Evolutionary conservation across 2,113 vertebrate species (phyloP), one percentile per base, ranked within the genome.

Genomic region (Suricata suricatta): DNA sequence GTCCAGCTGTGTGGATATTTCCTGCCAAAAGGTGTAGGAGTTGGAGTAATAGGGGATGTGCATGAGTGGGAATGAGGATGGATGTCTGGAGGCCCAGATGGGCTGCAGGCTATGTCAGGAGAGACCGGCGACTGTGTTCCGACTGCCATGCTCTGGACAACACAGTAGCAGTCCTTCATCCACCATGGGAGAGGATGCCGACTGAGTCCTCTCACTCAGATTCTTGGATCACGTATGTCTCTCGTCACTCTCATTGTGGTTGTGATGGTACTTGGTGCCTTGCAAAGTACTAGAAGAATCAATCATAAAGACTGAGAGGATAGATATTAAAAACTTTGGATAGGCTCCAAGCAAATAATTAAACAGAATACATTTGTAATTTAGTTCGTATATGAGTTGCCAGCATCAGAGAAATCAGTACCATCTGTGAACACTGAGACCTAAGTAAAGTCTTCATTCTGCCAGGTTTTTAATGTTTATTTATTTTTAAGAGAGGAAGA

Each of bases 1-100:
- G 80, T 97, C 95, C 97, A 98, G 97, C 96, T 98, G 97, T 97
- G 96, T 90, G 71, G 38, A 14, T 96, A 87, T 96, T 96, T 96
- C 81, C 63, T 97, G 96, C 95, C 96, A 96, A 90, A 89, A 96
- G 83, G 94, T 92, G 92, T 96, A 84, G 96, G 98, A 95, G 97
- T 96, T 63, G 69, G 60, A 81, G 50, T 88, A 66, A 77, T 81
- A 76, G 41, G 41, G 57, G 74, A 80, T 52, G 89, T 63, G 38
- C 35, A 1, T 44, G 91, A 82, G 90, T 66, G 12, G 17, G 16
- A 87, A 64, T 93, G 91, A 63, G 80, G 96, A 87, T 92, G 82
- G 68, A 14, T 76, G 72, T 93, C 79, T 85, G 16, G 85, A 97
- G 86, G 79, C 96, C 84, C 95, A 95, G 79, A 96, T 85, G 95